Evolutionary conservation across 2,113 vertebrate species (phyloP).

Genomic region (Acrocephalus kingi): DNA sequence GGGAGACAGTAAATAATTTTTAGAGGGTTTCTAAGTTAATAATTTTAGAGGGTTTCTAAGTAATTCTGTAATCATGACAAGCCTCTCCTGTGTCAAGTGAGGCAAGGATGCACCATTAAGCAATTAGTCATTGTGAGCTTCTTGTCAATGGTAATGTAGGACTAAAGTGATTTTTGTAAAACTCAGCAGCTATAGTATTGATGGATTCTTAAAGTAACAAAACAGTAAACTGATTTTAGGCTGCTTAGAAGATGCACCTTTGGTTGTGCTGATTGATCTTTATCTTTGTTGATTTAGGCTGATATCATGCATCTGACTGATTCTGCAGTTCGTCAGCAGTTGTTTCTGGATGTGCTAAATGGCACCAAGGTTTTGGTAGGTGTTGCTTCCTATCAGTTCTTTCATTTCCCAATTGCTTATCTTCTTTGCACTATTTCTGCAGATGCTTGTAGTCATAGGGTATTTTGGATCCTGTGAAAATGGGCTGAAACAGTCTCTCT

Average conservation of each 20-base stretch:
- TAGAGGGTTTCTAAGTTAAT: neutral
- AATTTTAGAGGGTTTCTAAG: neutral
- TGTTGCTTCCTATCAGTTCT: neutral
- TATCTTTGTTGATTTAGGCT: conserved; percentile 69
- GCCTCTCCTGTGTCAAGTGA: neutral
- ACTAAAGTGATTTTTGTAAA: neutral
- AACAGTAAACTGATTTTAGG: neutral
- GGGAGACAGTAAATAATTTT: neutral
- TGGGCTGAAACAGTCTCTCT: neutral
- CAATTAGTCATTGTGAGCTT: neutral
- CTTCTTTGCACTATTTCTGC: neutral
- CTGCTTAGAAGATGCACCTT: neutral
- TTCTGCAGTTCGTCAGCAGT: conserved; percentile 76
- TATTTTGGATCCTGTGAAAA: neutral
- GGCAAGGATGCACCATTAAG: neutral
- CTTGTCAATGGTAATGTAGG: neutral
- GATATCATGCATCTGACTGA: conserved; percentile 91
- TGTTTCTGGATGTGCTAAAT: conserved; percentile 92
- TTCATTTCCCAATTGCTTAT: neutral
- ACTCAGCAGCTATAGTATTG: neutral
- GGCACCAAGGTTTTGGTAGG: conserved; percentile 89
- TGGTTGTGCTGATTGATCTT: neutral
- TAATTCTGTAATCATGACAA: neutral
- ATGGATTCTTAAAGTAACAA: neutral
- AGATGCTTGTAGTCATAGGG: neutral